Percentiles rank a stretch among this genome's conserved stretches.
phyloP scores from a whole-genome alignment of 2,888 invertebrate species.

The Orthosia incerta region DNA sequence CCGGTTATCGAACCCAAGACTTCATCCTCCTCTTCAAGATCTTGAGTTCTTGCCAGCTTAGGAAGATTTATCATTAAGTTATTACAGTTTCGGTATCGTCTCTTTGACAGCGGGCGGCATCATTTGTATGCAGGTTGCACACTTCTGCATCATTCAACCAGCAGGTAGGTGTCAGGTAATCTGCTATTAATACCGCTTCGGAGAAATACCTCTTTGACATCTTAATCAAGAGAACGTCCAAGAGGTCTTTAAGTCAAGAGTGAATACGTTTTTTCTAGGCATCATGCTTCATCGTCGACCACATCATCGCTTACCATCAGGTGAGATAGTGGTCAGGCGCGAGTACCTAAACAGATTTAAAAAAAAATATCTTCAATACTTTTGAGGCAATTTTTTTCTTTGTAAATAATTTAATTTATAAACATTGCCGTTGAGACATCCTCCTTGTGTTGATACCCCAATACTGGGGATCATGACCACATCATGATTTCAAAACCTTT shows the following conservation, averaged over 20 bases:
- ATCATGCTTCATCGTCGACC: too few species aligned
- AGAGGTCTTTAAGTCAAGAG: too few species aligned
- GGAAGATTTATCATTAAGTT: background rate
- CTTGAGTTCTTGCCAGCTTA: background rate
- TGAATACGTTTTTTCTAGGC: too few species aligned
- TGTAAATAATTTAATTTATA: background rate
- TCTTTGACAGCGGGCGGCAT: background rate
- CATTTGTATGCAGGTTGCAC: slow-evolving; percentile 30
- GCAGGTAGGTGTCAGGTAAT: slow-evolving; percentile 9
- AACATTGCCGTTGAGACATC: background rate
- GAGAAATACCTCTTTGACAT: background rate
- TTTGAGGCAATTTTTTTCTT: background rate
- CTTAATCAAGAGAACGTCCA: background rate
- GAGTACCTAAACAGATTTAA: too few species aligned
- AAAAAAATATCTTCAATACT: background rate
- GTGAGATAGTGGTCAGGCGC: too few species aligned
- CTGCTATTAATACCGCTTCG: slow-evolving; percentile 7
- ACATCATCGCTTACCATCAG: too few species aligned
- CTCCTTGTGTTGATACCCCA: too few species aligned
- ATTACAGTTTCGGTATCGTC: background rate
- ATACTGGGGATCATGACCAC: too few species aligned
- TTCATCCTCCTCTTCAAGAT: background rate
- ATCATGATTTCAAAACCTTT: too few species aligned
- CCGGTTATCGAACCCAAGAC: background rate
- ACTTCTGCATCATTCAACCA: slow-evolving; percentile 21